Conservation (phyloP, 2,797 vertebrate genomes). For the Chanos chanos region DNA sequence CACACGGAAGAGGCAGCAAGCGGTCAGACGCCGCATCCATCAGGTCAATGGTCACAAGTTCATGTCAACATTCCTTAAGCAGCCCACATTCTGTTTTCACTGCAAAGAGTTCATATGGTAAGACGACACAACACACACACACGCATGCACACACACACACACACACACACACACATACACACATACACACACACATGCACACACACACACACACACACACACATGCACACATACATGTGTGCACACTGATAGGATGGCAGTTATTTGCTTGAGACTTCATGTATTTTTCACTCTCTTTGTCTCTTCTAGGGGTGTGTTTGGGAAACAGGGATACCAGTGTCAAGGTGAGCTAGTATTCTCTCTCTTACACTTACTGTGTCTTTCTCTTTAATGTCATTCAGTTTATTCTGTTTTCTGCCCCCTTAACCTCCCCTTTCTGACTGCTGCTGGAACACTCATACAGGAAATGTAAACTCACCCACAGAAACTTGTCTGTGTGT, state of each 20-base stretch:
- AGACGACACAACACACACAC: slow-evolving; percentile 42
- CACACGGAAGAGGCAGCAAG: slow-evolving; percentile 86
- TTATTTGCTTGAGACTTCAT: slow-evolving; percentile 24
- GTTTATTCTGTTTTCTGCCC: slow-evolving; percentile 6
- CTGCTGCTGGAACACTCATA: too few relatives aligned
- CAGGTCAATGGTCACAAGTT: slow-evolving; percentile 98
- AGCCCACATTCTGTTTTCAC: slow-evolving; percentile 97
- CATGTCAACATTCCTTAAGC: slow-evolving; percentile 93
- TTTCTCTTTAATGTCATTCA: background rate
- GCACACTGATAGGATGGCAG: background rate
- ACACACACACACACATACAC: background rate
- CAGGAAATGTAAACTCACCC: too few relatives aligned
- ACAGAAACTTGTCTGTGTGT: too few relatives aligned
- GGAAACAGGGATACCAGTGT: slow-evolving; percentile 97
- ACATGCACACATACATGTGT: background rate
- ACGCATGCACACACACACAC: background rate
- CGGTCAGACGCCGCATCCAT: slow-evolving; percentile 85
- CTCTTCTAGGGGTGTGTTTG: slow-evolving; percentile 89
- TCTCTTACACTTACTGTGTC: background rate
- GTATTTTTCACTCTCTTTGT: slow-evolving; percentile 29
- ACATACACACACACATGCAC: background rate
- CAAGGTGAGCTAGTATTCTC: slow-evolving; percentile 76
- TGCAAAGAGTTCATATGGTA: slow-evolving; percentile 98
- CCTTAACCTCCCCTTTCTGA: too few relatives aligned
- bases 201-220: background rate